Percentiles rank a stretch among this genome's conserved stretches.
Evolutionary conservation across 2,113 vertebrate genomes (phyloP).

Genomic region (Lepus europaeus): DNA sequence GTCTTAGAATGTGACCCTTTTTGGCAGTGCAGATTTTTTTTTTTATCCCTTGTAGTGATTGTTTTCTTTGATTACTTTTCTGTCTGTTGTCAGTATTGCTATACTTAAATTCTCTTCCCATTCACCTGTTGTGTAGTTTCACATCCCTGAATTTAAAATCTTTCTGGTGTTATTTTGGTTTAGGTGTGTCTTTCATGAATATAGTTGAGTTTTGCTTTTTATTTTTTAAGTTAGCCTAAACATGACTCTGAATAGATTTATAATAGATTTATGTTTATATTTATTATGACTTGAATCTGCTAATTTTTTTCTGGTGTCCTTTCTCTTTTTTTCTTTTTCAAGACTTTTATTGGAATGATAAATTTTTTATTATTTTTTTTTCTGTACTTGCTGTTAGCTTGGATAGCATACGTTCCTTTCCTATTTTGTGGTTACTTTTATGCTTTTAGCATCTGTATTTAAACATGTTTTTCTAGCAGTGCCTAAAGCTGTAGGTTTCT

Average conservation of each 20-base stretch:
- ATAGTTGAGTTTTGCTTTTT: slow-evolving; percentile 10
- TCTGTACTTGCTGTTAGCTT: slow-evolving; percentile 51
- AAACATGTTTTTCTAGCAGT: not conserved
- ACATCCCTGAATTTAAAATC: not conserved
- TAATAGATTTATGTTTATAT: slow-evolving; percentile 13
- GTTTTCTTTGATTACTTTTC: slow-evolving; percentile 25
- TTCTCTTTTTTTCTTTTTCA: not conserved
- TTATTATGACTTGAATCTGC: slow-evolving; percentile 13
- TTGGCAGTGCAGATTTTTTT: not conserved
- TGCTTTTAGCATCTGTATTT: slow-evolving; percentile 17
- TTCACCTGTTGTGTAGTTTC: not conserved
- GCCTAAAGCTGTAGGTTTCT: not conserved
- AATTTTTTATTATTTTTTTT: slow-evolving; percentile 13
- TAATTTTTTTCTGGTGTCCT: not conserved
- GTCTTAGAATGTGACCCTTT: not conserved
- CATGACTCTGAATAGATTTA: slow-evolving; percentile 10
- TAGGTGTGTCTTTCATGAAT: not conserved
- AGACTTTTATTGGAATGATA: slow-evolving; percentile 17
- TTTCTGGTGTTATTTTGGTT: not conserved
- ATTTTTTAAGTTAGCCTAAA: not conserved
- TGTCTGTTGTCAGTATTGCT: not conserved
- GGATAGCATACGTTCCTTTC: slow-evolving; percentile 7
- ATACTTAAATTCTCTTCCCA: not conserved
- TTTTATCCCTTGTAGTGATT: not conserved
- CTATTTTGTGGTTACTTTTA: slow-evolving; percentile 26